Base-by-base conservation (phyloP, 1,140 invertebrate genomes). In the Calephelis virginiensis region DNA sequence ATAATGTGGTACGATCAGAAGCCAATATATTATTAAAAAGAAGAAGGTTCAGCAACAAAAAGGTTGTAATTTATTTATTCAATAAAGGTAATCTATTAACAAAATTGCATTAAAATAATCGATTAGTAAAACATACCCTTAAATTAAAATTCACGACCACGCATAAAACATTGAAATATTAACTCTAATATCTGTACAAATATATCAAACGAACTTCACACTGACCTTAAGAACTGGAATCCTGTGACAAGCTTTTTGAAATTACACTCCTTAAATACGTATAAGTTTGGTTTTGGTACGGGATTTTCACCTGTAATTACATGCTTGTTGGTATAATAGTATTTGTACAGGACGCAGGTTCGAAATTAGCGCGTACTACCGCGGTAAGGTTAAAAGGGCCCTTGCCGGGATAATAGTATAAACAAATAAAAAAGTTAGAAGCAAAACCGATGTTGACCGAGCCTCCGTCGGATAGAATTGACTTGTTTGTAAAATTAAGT, bases 291-390 rank as follows among this genome's bases (percentile, higher is more conserved):
- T 8, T 61, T 8, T 46, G 50, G 28, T 13, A 67, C n/a, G 62
- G 63, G 63, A 75, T 68, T 69, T 63, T 74, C 46, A 72, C 67
- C 71, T 66, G 70, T 78, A 71, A 59, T 45, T 13, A 12, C n/a
- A 9, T 13, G 56, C 73, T 72, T 78, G 76, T 78, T 78, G 71
- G 66, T 78, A 70, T 74, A 68, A 71, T 64, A 60, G 56, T 78
- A 70, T 75, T 77, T 75, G 62, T 72, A 68, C 70, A 78, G 76
- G 76, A 78, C 74, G 69, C 67, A 49, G 68, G 74, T 70, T 73
- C 66, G 45, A 73, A 78, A 78, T 78, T 78, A 78, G 76, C 76
- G 70, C 70, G 71, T 78, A 69, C 76, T 78, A 78, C 76, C 74
- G 76, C 76, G 76, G 76, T 68, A 61, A 50, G 62, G 63, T 63